Percentiles rank a stretch among this genome's conserved stretches.
These are phyloP conservation scores for Cephalopholis sonnerati DNA, from an alignment of 2,113 vertebrate species.

Conservation along the genomic window DNA sequence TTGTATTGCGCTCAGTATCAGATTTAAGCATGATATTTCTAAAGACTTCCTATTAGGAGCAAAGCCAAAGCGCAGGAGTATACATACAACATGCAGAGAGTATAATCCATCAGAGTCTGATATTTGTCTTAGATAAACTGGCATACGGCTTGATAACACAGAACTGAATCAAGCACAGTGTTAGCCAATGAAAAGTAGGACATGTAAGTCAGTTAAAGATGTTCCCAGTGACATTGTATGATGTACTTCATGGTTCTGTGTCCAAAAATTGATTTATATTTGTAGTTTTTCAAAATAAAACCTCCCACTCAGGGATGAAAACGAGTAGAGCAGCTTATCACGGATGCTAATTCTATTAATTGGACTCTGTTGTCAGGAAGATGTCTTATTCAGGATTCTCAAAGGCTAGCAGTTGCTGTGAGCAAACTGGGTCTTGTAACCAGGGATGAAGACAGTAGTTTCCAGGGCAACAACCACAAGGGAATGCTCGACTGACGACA, in stretches of 20 bases:
- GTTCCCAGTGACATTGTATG: not conserved
- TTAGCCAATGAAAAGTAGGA: not conserved
- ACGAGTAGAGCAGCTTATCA: not conserved
- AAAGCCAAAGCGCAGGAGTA: not conserved
- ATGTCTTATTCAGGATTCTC: slow-evolving; percentile 24
- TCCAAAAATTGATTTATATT: not conserved
- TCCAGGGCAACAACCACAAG: slow-evolving; percentile 70
- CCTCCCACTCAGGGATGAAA: not conserved
- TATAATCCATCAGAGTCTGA: not conserved
- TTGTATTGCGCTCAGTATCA: not conserved
- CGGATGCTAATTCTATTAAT: not conserved
- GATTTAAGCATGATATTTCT: not conserved
- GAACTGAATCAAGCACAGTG: not conserved
- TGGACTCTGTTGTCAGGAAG: slow-evolving; percentile 38
- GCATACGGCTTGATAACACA: not conserved
- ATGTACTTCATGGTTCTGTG: not conserved
- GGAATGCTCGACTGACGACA: slow-evolving; percentile 23
- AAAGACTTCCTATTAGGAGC: not conserved
- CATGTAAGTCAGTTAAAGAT: not conserved
- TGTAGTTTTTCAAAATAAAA: not conserved
- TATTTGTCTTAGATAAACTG: not conserved
- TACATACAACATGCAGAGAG: not conserved
- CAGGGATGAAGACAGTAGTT: slow-evolving; percentile 65
- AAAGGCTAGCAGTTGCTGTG: slow-evolving; percentile 30
- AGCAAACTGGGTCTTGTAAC: slow-evolving; percentile 63